Conservation (phyloP, 2,888 invertebrate species). For the Limenitis camilla region DNA sequence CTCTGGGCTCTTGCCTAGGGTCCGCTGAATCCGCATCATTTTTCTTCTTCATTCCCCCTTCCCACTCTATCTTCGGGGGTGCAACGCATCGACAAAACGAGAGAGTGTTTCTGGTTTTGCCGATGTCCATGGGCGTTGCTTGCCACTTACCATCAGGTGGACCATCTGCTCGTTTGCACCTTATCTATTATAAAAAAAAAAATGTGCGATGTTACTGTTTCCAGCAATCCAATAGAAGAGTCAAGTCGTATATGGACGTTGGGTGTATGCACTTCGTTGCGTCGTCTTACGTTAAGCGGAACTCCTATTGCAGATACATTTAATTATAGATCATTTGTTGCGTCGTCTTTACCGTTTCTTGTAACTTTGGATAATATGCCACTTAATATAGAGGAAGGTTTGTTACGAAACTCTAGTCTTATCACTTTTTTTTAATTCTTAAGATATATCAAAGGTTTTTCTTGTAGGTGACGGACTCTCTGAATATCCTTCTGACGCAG, state of each 20-base stretch:
- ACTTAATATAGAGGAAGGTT: slow-evolving; percentile 49
- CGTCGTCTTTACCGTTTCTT: slow-evolving; percentile 52
- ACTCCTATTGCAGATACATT: slow-evolving; percentile 43
- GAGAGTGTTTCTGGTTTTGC: too few species aligned
- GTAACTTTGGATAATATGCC: slow-evolving; percentile 52
- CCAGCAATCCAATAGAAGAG: slow-evolving; percentile 58
- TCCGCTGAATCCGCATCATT: too few species aligned
- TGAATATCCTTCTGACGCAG: slow-evolving; percentile 34
- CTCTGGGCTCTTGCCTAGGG: too few species aligned
- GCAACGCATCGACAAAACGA: too few species aligned
- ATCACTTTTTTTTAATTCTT: neutral
- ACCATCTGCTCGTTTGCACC: too few species aligned
- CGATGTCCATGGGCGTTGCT: too few species aligned
- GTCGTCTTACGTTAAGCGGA: slow-evolving; percentile 46
- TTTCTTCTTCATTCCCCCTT: too few species aligned
- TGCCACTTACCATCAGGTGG: too few species aligned
- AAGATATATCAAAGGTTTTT: neutral
- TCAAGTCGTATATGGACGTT: slow-evolving; percentile 59
- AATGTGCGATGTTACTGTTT: neutral
- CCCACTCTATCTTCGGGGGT: too few species aligned
- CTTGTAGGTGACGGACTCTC: slow-evolving; percentile 14
- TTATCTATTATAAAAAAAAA: too few species aligned
- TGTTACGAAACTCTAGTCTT: slow-evolving; percentile 10
- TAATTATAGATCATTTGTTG: slow-evolving; percentile 46
- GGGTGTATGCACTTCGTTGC: slow-evolving; percentile 55